Conservation (phyloP, 2,888 invertebrate species). For the Malacosoma neustria region DNA sequence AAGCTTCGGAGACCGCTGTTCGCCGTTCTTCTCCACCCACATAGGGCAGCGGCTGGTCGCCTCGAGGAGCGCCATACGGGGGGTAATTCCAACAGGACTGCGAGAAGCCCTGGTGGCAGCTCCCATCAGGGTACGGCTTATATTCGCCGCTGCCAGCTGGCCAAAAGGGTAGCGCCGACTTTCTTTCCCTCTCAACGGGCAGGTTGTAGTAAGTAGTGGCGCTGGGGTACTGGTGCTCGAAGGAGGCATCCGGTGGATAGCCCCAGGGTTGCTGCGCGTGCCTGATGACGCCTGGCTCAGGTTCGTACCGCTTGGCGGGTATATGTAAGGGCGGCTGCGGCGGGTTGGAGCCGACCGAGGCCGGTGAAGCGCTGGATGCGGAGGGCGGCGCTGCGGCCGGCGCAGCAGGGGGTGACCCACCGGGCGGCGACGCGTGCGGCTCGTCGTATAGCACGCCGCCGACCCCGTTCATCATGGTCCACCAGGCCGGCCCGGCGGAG, state of each 20-base stretch:
- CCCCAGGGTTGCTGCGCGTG: constrained; percentile 86
- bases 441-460: constrained; percentile 88
- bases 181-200: constrained; percentile 77
- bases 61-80: constrained; percentile 76
- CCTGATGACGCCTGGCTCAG: constrained; percentile 82
- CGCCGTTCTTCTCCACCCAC: constrained; percentile 82
- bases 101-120: constrained; percentile 81
- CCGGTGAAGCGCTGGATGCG: constrained; percentile 72
- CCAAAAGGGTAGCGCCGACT: constrained; percentile 83
- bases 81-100: constrained; percentile 86
- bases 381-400: constrained; percentile 79
- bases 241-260: constrained; percentile 81
- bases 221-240: constrained; percentile 81
- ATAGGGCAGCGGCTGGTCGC: constrained; percentile 81
- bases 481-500: constrained; percentile 89
- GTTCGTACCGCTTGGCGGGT: constrained; percentile 87
- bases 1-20: constrained; percentile 76
- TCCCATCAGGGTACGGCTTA: constrained; percentile 73
- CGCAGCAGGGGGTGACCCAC: constrained; percentile 78
- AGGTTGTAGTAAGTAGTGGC: constrained; percentile 84
- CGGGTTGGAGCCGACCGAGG: constrained; percentile 79
- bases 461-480: constrained; percentile 87
- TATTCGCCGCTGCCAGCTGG: constrained; percentile 77
- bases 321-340: constrained; percentile 90
- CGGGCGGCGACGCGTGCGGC: constrained; percentile 76